phyloP scores from a whole-genome alignment of 2,888 invertebrate species.

The Hesperia comma region DNA sequence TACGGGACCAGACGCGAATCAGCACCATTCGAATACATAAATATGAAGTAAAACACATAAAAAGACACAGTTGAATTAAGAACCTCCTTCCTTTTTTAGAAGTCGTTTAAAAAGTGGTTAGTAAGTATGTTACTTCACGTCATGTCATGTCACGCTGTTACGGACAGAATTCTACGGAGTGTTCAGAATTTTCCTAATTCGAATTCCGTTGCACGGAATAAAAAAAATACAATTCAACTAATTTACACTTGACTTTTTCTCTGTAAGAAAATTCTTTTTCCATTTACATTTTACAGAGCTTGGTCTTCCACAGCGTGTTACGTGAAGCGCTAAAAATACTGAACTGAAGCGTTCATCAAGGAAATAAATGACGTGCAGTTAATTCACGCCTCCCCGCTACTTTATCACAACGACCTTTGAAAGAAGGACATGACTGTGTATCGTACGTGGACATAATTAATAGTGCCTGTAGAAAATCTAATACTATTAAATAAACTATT shows the following conservation, averaged over 20 bases:
- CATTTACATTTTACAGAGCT: not conserved
- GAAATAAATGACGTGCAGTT: conserved; percentile 8
- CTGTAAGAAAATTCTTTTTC: not conserved
- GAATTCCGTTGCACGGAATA: no score
- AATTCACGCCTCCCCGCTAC: conserved; percentile 2
- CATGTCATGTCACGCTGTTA: no score
- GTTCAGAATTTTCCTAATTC: no score
- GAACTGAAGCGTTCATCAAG: not conserved
- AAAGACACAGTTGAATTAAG: no score
- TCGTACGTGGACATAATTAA: not conserved
- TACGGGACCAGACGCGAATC: no score
- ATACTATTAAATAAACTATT: no score
- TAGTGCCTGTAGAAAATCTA: not conserved
- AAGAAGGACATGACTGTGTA: not conserved
- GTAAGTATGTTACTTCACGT: no score
- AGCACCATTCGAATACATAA: no score
- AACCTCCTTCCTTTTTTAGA: no score
- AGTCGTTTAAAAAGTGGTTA: no score
- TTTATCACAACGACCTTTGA: conserved; percentile 9
- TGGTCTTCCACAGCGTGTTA: not conserved
- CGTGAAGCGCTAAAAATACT: not conserved
- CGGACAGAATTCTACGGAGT: no score
- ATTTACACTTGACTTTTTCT: not conserved
- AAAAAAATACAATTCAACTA: not conserved
- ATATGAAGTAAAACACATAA: no score